Base-by-base conservation (phyloP, 2,888 invertebrate species). In the Cataglyphis livida region DNA sequence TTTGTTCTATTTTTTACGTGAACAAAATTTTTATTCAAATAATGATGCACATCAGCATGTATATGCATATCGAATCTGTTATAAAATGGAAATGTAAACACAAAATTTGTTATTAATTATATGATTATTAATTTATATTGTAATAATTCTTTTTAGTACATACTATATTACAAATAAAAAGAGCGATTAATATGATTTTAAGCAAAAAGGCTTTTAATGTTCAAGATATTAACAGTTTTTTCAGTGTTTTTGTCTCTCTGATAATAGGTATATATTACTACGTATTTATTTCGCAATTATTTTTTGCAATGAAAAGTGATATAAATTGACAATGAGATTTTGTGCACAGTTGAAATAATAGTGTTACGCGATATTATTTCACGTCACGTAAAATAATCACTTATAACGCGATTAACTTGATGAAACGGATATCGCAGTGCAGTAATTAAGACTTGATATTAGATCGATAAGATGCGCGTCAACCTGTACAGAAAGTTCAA, bases 391-490 rank as follows among this genome's bases (percentile, higher is more conserved):
- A 76, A 79, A 79, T 79, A 79, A 79, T 79, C 35, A 21, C 44
- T 71, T 59, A 79, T 44, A 79, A 79, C 44, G 71, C 59, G 57
- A 70, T 18, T 70, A 78, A 79, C 78, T 79, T 79, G 71, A 79
- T 71, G 78, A 59, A 78, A 78, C 71, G 70, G 32, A 41, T 59
- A 78, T 78, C 59, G 71, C 78, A 79, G 70, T 79, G 71, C 32
- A 38, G 71, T 79, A 79, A 79, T 79, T 71, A 79, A 79, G 71
- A 59, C 57, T 71, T 59, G 59, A 70, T 32, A 28, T 44, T 59
- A 59, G 70, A 79, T 79, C 59, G 71, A 79, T 79, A 68, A 78
- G 54, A 68, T 38, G 57, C 76, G 78, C 71, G 78, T 79, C 71
- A 79, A 79, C 70, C 35, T 59, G 59, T 35, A 59, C 32, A 79